Base-by-base conservation (phyloP, 2,888 invertebrate species). In the Macrosoma leucophasiata region DNA sequence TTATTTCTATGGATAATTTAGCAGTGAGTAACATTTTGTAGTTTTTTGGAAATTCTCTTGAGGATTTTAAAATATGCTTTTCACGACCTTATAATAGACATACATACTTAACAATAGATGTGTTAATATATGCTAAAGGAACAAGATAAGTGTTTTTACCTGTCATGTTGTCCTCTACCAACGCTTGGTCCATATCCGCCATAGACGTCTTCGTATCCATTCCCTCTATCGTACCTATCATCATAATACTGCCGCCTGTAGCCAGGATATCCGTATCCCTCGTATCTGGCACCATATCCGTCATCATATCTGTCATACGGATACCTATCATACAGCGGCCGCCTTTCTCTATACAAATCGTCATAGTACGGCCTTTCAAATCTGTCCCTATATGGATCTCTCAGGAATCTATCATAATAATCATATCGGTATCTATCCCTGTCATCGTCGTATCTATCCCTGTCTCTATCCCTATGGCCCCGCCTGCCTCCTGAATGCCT, bases 161-260 rank as follows among this genome's bases (percentile, higher is more conserved):
- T 84, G 33, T 85, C 84, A 52, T 85, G 84, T 28, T 81, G 76
- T 54, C 86, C 86, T 44, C 74, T 58, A 3, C 75, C 78, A 22
- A 55, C 59, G 3, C 63, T 58, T 0, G 65, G 63, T 2, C 81
- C 63, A 21, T 69, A 67, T 6, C 66, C 82, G 2, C 82, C 81
- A 39, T 72, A 79, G 0, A 50, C 55, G 10, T 77, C 69, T 36
- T 70, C 77, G 41, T 73, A 78, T 22, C 54, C 52, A 28, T 36
- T 34, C 4, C 62, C 56, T 37, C 66, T 53, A 25, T 62, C 60
- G 32, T 58, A 63, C 9, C 62, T 41, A 24, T 63, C 63, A 12
- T 64, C 67, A 32, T 67, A 62, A 4, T 42, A 44, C 2, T 74
- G 75, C 43, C 77, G 58, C 36, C 74, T 63, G 19, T 67, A 67